A percentile compares a stretch with the other conserved stretches of the same genome.
These are phyloP conservation scores for Temnothorax nylanderi DNA, from an alignment of 1,140 invertebrate species.

Conservation along the genomic window DNA sequence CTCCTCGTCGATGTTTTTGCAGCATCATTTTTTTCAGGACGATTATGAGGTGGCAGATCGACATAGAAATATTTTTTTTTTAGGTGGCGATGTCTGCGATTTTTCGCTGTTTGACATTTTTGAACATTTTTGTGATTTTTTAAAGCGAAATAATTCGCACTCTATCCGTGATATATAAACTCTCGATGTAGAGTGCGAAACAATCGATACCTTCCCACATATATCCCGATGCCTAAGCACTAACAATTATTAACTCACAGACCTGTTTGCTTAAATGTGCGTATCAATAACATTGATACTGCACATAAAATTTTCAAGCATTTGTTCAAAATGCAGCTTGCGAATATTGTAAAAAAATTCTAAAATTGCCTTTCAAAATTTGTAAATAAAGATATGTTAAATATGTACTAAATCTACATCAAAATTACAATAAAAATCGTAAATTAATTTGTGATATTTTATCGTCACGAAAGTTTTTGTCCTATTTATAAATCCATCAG, in stretches of 20 bases:
- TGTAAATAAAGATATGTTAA: not conserved
- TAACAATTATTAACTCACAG: constrained; percentile 40
- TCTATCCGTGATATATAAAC: not conserved
- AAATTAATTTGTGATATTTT: not conserved
- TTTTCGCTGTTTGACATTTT: constrained; percentile 39
- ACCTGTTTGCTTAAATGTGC: not conserved
- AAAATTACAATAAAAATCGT: not conserved
- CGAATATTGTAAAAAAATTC: not conserved
- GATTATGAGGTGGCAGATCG: not conserved
- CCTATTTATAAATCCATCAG: not conserved
- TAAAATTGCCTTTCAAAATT: not conserved
- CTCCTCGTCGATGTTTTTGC: constrained; percentile 10
- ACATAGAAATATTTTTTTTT: constrained; percentile 24
- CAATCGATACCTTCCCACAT: not conserved
- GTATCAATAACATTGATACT: not conserved
- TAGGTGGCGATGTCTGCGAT: not conserved
- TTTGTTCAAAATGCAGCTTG: not conserved
- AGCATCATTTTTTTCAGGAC: constrained; percentile 20
- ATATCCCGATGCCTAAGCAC: not conserved
- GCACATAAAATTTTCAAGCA: not conserved
- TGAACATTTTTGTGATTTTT: constrained; percentile 31
- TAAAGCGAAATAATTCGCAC: not conserved
- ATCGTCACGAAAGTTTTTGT: not conserved
- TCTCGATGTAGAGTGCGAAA: constrained; percentile 23
- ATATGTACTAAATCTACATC: too few species aligned